A percentile compares a stretch with the other conserved stretches of the same genome.
Conservation (phyloP, 2,888 invertebrate species). For the Drosophila anomalata region DNA sequence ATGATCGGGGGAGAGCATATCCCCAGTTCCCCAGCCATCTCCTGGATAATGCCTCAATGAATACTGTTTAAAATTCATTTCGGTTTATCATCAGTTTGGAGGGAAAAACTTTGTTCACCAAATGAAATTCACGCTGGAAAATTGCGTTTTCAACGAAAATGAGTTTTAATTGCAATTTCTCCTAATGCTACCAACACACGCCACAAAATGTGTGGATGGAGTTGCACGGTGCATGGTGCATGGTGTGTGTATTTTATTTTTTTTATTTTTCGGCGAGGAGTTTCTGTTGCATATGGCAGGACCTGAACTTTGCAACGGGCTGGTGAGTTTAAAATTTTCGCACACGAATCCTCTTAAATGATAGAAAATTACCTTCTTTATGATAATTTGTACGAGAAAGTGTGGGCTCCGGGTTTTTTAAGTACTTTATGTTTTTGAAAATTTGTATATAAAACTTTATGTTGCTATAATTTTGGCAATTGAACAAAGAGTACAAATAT, state of each 20-base stretch:
- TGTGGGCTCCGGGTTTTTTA: constrained; percentile 7
- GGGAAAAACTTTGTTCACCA: constrained; percentile 42
- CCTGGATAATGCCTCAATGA: constrained; percentile 62
- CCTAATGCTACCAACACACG: constrained; percentile 73
- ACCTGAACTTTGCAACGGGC: constrained; percentile 23
- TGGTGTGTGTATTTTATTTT: no score
- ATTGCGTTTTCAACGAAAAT: constrained; percentile 76
- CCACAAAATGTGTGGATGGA: constrained; percentile 20
- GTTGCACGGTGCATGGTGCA: constrained; percentile 22
- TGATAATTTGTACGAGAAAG: constrained; percentile 65
- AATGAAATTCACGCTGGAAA: constrained; percentile 73
- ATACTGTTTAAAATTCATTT: constrained; percentile 76
- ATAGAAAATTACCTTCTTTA: constrained; percentile 74
- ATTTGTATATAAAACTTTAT: constrained; percentile 23
- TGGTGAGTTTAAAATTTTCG: constrained; percentile 56
- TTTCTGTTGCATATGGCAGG: constrained; percentile 32
- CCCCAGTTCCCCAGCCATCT: constrained; percentile 5
- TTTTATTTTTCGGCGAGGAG: constrained; percentile 1
- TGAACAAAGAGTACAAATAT: no score
- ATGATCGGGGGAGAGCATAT: constrained; percentile 7
- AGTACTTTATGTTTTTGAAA: neutral
- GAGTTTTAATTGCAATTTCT: constrained; percentile 80
- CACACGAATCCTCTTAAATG: constrained; percentile 59
- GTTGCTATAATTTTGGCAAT: no score
- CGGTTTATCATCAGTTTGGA: constrained; percentile 67